These are phyloP conservation scores for Corythaeola cristata DNA, from an alignment of 2,113 vertebrate species.

Conservation along the genomic window DNA sequence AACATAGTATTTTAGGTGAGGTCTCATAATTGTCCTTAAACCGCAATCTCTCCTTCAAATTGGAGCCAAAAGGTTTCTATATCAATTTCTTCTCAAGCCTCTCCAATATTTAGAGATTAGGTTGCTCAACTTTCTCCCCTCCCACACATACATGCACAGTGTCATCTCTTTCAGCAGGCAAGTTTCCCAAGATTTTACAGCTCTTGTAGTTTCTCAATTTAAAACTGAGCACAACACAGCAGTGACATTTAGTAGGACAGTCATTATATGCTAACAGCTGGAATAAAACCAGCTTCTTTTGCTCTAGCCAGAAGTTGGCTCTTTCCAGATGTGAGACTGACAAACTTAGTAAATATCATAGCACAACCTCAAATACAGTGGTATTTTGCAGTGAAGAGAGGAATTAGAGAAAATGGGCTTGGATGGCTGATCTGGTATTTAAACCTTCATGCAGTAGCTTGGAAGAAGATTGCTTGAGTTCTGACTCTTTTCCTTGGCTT, in stretches of 20 bases:
- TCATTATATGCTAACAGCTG: constrained; percentile 48
- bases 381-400: not conserved
- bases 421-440: not conserved
- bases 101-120: not conserved
- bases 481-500: not conserved
- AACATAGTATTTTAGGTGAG: no score
- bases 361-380: not conserved
- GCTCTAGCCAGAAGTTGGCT: constrained; percentile 11
- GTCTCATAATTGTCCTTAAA: not conserved
- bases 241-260: constrained; percentile 56
- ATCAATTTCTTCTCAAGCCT: not conserved
- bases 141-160: not conserved
- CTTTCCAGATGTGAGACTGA: constrained; percentile 31
- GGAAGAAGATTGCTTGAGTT: not conserved
- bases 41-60: not conserved
- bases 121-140: not conserved
- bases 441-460: not conserved
- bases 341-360: constrained; percentile 49
- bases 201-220: constrained; percentile 16
- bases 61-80: not conserved
- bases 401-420: constrained; percentile 30
- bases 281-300: constrained; percentile 44
- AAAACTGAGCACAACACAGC: constrained; percentile 44
- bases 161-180: not conserved
- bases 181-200: constrained; percentile 43